Conservation (phyloP, 2,113 vertebrate genomes). For the Apodemus sylvaticus region DNA sequence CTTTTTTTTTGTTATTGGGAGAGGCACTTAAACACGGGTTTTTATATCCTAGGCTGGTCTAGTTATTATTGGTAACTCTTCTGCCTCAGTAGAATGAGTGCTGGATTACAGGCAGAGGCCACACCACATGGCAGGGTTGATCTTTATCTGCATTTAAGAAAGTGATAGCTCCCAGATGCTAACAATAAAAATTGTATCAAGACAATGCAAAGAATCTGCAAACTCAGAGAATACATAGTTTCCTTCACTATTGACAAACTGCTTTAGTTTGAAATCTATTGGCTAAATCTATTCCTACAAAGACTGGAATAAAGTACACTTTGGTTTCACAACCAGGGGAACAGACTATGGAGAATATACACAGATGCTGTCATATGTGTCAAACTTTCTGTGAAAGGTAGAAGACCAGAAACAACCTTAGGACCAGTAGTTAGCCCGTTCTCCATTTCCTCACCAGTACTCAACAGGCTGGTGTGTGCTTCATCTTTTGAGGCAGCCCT, state of each 20-base stretch:
- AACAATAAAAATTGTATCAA: not conserved
- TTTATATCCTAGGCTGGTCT: not conserved
- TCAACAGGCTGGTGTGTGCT: not conserved
- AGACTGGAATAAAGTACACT: not conserved
- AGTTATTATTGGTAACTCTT: not conserved
- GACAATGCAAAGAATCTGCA: not conserved
- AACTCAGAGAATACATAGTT: not conserved
- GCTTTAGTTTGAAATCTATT: constrained; percentile 4
- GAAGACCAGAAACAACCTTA: constrained; percentile 17
- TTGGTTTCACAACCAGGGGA: not conserved
- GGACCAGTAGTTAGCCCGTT: not conserved
- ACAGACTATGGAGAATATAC: not conserved
- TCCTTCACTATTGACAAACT: not conserved
- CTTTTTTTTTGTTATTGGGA: not conserved
- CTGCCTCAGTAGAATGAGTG: not conserved
- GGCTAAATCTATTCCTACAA: constrained; percentile 4
- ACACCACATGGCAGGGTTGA: not conserved
- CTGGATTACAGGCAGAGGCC: not conserved
- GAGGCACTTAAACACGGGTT: not conserved
- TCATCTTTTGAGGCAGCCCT: not conserved
- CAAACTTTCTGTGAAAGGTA: not conserved
- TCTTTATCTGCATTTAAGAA: not conserved
- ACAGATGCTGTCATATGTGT: not conserved
- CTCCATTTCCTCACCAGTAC: not conserved
- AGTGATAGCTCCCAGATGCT: not conserved